Conservation (phyloP, 2,888 invertebrate species). For the Polymixis lichenea region DNA sequence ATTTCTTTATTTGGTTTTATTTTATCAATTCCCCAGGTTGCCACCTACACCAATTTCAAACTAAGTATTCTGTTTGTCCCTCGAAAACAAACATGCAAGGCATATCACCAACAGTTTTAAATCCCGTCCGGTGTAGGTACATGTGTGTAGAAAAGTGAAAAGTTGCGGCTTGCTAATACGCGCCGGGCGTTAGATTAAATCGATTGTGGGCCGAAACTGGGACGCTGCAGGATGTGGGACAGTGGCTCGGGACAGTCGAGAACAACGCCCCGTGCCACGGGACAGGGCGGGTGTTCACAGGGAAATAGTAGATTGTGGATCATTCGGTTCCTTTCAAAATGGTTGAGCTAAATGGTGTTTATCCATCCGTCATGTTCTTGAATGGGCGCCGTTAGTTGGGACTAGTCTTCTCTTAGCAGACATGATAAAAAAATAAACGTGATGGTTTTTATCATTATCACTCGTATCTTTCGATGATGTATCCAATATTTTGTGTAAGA, state of each 20-base stretch:
- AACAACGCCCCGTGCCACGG: background rate
- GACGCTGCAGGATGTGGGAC: constrained; percentile 5
- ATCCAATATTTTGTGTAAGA: too few species aligned
- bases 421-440: background rate
- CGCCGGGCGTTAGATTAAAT: constrained; percentile 32
- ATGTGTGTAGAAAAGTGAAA: constrained; percentile 29
- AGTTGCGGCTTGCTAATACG: constrained; percentile 28
- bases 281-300: background rate
- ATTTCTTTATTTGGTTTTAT: background rate
- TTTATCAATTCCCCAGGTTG: background rate
- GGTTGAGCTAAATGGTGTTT: background rate
- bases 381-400: background rate
- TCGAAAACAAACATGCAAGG: background rate
- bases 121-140: background rate
- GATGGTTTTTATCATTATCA: background rate
- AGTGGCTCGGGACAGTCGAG: background rate
- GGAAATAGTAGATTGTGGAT: background rate
- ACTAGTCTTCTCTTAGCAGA: too few species aligned
- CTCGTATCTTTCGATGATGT: background rate
- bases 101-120: background rate
- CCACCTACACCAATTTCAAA: background rate
- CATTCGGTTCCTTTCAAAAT: background rate
- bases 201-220: constrained; percentile 25
- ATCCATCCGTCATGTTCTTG: background rate
- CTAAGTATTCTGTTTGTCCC: background rate